Base-by-base conservation (phyloP, 2,888 invertebrate species). In the Amblyteles armatorius region DNA sequence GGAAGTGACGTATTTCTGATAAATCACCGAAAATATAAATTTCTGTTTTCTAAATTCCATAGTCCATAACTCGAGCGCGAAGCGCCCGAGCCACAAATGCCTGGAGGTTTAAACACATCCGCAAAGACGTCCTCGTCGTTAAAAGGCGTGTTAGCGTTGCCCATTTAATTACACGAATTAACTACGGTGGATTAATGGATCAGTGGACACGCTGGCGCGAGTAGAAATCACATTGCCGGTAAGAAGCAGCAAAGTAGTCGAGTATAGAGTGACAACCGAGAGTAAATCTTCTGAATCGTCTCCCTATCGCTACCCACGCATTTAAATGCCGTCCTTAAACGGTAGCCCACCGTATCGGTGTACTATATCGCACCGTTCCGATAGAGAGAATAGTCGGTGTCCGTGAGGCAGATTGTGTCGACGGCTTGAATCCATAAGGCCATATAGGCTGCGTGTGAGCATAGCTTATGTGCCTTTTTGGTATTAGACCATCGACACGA, bases 271-370 rank as follows among this genome's bases (percentile, higher is more conserved):
- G 57, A 22, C 57, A 26, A 57, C 9, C 26, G 57, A 26, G 22
- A 26, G 57, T 57, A 26, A 57, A 57, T 57, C 57, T 57, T 11
- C 57, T 4, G 26, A 4, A 4, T 26, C 4, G 22, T 4, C 57
- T 57, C 57, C 26, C 26, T 57, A 26, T 3, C 22, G 22, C 26
- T 7, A 11, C 57, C 57, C 57, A 57, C 57, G 57, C 57, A 57
- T 57, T 22, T 26, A 57, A 26, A 57, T 57, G 11, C 9, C 26
- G 26, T 57, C 57, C 57, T 26, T 57, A 57, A 57, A 57, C 57
- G 57, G 57, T 13, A 57, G 57, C 57, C 11, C 57, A 7, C 26
- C 57, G 22, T 57, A 57, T 57, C 57, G 57, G 22, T 13, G 4
- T 13, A 26, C 13, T 57, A 57, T 22, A 57, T 57, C 26, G 13